Conservation (phyloP, 2,888 invertebrate genomes). For the Protonemura montana region DNA sequence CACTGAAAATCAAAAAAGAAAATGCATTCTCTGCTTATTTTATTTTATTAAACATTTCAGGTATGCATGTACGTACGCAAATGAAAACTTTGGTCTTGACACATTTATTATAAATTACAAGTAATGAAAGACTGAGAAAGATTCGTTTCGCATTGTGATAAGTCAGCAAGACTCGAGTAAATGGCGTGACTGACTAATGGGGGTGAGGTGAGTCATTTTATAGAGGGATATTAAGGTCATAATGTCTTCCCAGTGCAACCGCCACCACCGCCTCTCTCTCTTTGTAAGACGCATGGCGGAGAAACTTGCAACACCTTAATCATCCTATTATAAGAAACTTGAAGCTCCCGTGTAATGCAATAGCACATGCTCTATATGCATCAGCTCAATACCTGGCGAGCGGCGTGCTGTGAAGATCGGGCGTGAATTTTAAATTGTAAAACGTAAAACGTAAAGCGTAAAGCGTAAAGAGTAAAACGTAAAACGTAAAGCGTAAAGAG, state of each 20-base stretch:
- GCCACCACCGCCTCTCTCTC: not conserved
- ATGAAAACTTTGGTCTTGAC: not conserved
- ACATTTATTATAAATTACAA: not conserved
- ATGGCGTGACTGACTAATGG: slow-evolving; percentile 3
- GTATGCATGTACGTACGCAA: not conserved
- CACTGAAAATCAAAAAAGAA: not conserved
- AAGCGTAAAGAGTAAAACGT: too few relatives aligned
- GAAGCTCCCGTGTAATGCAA: not conserved
- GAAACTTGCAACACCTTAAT: slow-evolving; percentile 5
- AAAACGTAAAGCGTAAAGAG: too few relatives aligned
- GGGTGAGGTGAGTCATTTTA: slow-evolving; percentile 24
- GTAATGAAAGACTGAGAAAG: slow-evolving; percentile 1
- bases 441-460: too few relatives aligned
- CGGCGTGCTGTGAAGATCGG: too few relatives aligned
- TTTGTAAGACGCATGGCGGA: not conserved
- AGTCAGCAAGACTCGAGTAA: not conserved
- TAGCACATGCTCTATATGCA: not conserved
- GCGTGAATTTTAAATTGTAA: too few relatives aligned
- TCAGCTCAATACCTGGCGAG: not conserved
- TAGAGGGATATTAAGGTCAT: slow-evolving; percentile 35
- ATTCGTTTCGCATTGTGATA: slow-evolving; percentile 7
- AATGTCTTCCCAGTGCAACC: slow-evolving; percentile 3
- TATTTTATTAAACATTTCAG: not conserved
- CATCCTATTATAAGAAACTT: slow-evolving; percentile 4
- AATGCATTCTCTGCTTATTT: not conserved